A percentile compares a stretch with the other conserved stretches of the same genome.
phyloP scores from a whole-genome alignment of 1,140 invertebrate genomes.

The Orius insidiosus region DNA sequence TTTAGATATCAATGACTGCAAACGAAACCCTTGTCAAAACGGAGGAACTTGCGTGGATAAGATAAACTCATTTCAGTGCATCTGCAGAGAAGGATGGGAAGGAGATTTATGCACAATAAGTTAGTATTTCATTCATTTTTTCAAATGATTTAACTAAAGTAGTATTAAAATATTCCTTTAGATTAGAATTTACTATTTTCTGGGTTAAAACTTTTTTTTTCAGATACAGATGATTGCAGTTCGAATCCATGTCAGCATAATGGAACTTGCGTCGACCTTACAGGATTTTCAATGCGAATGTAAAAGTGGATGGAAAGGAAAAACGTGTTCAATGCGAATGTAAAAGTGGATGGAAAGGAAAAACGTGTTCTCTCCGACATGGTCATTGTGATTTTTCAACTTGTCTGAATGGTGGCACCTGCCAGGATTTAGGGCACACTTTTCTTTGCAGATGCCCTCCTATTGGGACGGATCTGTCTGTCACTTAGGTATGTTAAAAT shows the following conservation, averaged over 20 bases:
- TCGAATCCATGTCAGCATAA: constrained; percentile 57
- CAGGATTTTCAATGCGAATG: constrained; percentile 60
- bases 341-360: constrained; percentile 60
- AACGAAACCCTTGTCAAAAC: constrained; percentile 51
- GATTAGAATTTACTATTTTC: no score
- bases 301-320: constrained; percentile 60
- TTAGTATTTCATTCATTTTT: constrained; percentile 27
- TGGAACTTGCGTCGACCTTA: constrained; percentile 53
- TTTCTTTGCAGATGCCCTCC: constrained; percentile 42
- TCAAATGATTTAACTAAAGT: no score
- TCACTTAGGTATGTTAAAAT: constrained; percentile 32
- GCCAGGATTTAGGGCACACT: constrained; percentile 42
- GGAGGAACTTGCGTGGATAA: constrained; percentile 56
- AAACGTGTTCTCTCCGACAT: constrained; percentile 46
- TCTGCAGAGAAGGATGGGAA: constrained; percentile 50
- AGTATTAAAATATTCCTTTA: no score
- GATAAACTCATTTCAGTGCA: constrained; percentile 59
- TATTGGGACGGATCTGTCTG: constrained; percentile 52
- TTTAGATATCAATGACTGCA: constrained; percentile 50
- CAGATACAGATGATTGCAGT: constrained; percentile 68
- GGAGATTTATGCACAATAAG: constrained; percentile 44
- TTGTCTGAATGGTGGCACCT: constrained; percentile 44
- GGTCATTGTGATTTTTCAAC: constrained; percentile 44
- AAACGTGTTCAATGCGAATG: constrained; percentile 58
- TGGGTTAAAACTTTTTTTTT: constrained; percentile 18